A percentile compares a stretch with the other conserved stretches of the same genome.
Conservation (phyloP, 2,888 invertebrate genomes). For the Notodonta dromedarius region DNA sequence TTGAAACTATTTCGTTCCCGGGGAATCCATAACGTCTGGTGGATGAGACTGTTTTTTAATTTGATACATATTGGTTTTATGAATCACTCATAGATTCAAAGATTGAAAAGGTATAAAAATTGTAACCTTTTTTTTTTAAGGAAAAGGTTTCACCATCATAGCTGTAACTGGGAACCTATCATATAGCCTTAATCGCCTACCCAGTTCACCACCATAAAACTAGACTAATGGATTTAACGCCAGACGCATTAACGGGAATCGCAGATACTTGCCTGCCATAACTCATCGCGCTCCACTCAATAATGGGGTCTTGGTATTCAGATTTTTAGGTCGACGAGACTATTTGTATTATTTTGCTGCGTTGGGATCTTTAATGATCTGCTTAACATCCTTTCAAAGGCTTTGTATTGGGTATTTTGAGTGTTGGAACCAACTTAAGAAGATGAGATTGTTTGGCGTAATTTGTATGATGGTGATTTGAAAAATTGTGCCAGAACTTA, state of each 20-base stretch:
- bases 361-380: conserved; percentile 5
- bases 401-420: not conserved
- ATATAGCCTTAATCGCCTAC: not conserved
- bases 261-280: conserved; percentile 7
- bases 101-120: too few species aligned
- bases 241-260: conserved; percentile 6
- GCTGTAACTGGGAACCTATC: not conserved
- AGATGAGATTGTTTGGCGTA: not conserved
- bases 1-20: too few species aligned
- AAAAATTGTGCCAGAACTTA: too few species aligned
- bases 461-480: too few species aligned
- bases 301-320: conserved; percentile 4
- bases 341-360: conserved; percentile 6
- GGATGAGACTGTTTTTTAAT: too few species aligned
- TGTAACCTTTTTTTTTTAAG: not conserved
- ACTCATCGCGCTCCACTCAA: conserved; percentile 6
- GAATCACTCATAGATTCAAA: too few species aligned
- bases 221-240: conserved; percentile 4
- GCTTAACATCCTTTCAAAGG: not conserved
- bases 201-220: conserved; percentile 4
- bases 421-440: not conserved
- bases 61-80: too few species aligned
- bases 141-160: not conserved
- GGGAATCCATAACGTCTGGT: too few species aligned
- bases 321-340: conserved; percentile 4